phyloP scores from a whole-genome alignment of 2,113 vertebrate species.

The Nematolebias whitei region DNA sequence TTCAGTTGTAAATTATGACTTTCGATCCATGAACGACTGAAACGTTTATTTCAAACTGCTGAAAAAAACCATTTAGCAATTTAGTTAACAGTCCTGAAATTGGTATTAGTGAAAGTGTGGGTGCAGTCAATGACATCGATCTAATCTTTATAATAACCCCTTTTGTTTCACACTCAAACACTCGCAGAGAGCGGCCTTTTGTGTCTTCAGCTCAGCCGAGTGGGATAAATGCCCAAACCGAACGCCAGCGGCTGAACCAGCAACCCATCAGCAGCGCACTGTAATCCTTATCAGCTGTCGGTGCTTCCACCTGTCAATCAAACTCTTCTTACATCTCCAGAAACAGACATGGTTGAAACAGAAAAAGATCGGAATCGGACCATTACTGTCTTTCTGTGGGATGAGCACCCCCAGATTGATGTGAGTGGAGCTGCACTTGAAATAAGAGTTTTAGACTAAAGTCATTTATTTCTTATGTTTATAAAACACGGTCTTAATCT shows the following conservation, averaged over 20 bases:
- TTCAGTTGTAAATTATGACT: background rate
- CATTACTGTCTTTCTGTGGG: slow-evolving; percentile 23
- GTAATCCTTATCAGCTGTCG: slow-evolving; percentile 53
- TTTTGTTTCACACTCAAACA: slow-evolving; percentile 5
- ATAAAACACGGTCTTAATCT: too few species aligned
- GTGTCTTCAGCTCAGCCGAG: slow-evolving; percentile 39
- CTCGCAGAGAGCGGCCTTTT: slow-evolving; percentile 16
- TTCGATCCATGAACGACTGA: background rate
- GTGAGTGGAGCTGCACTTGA: background rate
- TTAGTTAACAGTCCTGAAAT: background rate
- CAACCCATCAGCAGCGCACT: slow-evolving; percentile 53
- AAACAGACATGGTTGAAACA: slow-evolving; percentile 35
- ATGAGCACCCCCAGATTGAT: background rate
- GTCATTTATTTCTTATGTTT: too few species aligned
- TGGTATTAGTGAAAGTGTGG: background rate
- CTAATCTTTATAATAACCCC: background rate
- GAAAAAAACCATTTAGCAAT: background rate
- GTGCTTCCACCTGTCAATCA: slow-evolving; percentile 61
- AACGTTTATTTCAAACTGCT: background rate
- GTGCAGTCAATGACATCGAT: background rate
- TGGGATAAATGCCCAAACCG: slow-evolving; percentile 50
- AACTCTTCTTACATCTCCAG: slow-evolving; percentile 40
- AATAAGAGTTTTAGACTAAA: too few species aligned
- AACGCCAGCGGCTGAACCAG: slow-evolving; percentile 41
- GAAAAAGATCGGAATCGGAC: slow-evolving; percentile 32